Conservation (phyloP, 2,888 invertebrate genomes). For the Neocrepidodera transversa region DNA sequence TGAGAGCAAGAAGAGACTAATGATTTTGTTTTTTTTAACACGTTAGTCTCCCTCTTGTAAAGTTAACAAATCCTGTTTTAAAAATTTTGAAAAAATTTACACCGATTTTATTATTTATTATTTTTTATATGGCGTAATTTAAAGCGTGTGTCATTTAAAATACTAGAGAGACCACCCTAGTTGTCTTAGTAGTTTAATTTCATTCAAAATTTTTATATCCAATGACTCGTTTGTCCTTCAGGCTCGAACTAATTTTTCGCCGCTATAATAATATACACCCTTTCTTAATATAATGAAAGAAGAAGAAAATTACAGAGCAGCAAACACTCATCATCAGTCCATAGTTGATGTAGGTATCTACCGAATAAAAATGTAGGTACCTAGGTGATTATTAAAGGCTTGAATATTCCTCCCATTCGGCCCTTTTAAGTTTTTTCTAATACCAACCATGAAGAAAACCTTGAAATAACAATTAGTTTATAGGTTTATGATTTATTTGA, state of each 20-base stretch:
- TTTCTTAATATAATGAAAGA: constrained; percentile 15
- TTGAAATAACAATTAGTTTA: constrained; percentile 24
- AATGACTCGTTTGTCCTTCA: constrained; percentile 15
- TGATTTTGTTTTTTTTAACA: too few species aligned
- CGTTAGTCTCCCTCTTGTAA: too few species aligned
- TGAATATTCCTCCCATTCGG: constrained; percentile 6
- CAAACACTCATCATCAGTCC: constrained; percentile 10
- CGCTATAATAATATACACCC: constrained; percentile 7
- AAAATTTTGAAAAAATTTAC: too few species aligned
- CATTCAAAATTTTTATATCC: not conserved
- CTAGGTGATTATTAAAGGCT: constrained; percentile 10
- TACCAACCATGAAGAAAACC: constrained; percentile 1
- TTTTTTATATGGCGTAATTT: too few species aligned
- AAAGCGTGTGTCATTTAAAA: too few species aligned
- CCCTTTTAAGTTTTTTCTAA: constrained; percentile 16
- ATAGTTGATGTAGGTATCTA: constrained; percentile 7
- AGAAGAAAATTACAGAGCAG: constrained; percentile 27
- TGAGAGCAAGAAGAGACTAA: too few species aligned
- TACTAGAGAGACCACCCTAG: too few species aligned
- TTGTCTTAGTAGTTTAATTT: constrained; percentile 12
- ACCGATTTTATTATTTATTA: too few species aligned
- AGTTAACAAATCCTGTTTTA: too few species aligned
- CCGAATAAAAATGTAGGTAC: constrained; percentile 12
- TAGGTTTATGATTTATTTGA: not conserved
- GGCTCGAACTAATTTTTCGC: constrained; percentile 16